These are phyloP conservation scores for Dasysyrphus tricinctus DNA, from an alignment of 2,888 invertebrate species.

Conservation along the genomic window DNA sequence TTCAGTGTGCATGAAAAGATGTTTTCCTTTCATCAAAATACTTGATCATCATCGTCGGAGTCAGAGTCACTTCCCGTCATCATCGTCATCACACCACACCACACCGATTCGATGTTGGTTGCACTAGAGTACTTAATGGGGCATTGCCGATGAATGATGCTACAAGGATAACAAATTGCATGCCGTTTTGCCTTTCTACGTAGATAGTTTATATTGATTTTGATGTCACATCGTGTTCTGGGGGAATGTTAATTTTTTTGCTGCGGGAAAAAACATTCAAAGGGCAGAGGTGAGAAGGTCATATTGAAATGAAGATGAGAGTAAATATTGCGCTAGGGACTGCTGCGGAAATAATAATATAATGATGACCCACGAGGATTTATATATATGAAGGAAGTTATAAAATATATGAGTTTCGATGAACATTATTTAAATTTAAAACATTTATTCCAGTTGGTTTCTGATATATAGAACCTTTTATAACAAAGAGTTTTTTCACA, in stretches of 20 bases:
- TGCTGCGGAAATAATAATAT: neutral
- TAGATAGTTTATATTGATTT: conserved; percentile 51
- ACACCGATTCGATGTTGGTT: neutral
- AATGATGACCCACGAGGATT: neutral
- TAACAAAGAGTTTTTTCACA: too few relatives aligned
- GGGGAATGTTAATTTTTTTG: conserved; percentile 10
- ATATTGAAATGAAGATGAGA: neutral
- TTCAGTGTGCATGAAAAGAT: conserved; percentile 56
- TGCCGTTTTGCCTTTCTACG: conserved; percentile 53
- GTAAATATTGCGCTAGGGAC: neutral
- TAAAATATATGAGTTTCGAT: neutral
- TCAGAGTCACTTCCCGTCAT: conserved; percentile 25
- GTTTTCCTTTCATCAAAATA: conserved; percentile 50
- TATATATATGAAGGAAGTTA: neutral
- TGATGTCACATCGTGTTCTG: conserved; percentile 14
- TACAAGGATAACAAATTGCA: conserved; percentile 62
- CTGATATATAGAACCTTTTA: too few relatives aligned
- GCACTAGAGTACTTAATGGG: conserved; percentile 58
- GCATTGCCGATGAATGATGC: conserved; percentile 64
- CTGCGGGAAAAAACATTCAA: conserved; percentile 8
- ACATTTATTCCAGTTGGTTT: neutral
- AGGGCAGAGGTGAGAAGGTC: conserved; percentile 45
- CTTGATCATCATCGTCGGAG: conserved; percentile 33
- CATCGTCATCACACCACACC: neutral
- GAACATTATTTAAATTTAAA: neutral